Evolutionary conservation across 2,888 invertebrate species (phyloP), one percentile per base, ranked within the genome.

Genomic region (Sarcophaga rosellei): DNA sequence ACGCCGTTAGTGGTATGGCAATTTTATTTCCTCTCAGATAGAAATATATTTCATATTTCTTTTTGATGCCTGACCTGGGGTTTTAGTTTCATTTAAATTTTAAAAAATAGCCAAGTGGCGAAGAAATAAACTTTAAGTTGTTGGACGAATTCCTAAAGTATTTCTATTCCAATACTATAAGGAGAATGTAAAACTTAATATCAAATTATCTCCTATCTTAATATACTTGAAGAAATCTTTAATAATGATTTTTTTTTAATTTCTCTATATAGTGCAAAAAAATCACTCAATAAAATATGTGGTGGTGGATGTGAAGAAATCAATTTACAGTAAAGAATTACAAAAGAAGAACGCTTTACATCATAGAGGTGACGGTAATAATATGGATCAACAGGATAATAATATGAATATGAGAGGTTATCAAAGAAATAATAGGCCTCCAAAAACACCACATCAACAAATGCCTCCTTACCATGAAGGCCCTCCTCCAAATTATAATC

Each of bases 221-320:
- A 35, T 35, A 35, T 35, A 35, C 6, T 35, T 6, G 6, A 35
- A 35, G 35, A 5, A 35, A 35, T 35, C 35, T 35, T 35, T 35
- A 35, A 35, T 10, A n/a, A 4, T 62, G n/a, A n/a, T n/a, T n/a
- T n/a, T n/a, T n/a, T 69, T 44, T 47, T 73, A 47, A 35, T 66
- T 20, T 53, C 4, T 77, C 4, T 70, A 65, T 89, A 88, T 92
- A 97, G 96, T 96, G 89, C 96, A 97, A 92, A 95, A 96, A 84
- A 95, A 95, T 88, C 98, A 98, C 92, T 95, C 96, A 85, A 95
- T 98, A 68, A 96, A 97, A 88, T 97, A 97, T 6, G 96, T 97
- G 90, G 95, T 96, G 63, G 95, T 98, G 12, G 98, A 98, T 91
- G 98, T 98, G 0, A 98, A 98, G 91, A 98, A 98, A 93, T 98